phyloP scores from a whole-genome alignment of 2,113 vertebrate species.

The Petaurus breviceps region DNA sequence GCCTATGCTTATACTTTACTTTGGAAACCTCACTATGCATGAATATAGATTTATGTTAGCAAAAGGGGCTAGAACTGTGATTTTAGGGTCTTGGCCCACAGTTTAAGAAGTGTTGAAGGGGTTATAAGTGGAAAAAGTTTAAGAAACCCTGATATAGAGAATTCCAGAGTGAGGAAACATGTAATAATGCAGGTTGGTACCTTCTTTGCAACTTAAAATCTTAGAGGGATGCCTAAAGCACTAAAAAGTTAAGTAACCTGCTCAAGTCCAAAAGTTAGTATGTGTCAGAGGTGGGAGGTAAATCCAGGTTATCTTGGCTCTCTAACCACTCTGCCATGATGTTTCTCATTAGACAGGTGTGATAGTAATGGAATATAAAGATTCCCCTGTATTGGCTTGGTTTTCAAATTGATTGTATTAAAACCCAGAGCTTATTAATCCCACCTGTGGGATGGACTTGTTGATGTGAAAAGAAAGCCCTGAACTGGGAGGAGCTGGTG shows the following conservation, averaged over 20 bases:
- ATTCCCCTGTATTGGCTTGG: too few species aligned
- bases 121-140: too few species aligned
- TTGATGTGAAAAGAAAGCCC: too few species aligned
- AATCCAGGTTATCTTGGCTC: not conserved
- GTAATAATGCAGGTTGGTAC: not conserved
- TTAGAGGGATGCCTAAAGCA: not conserved
- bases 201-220: not conserved
- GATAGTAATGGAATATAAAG: too few species aligned
- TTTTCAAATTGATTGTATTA: too few species aligned
- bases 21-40: constrained; percentile 24
- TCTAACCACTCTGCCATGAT: not conserved
- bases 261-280: not conserved
- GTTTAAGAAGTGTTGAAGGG: too few species aligned
- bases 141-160: not conserved
- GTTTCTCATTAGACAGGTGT: not conserved
- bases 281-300: not conserved
- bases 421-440: too few species aligned
- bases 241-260: not conserved
- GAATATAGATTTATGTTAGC: not conserved
- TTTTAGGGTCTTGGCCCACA: not conserved
- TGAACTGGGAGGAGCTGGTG: too few species aligned
- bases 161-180: not conserved
- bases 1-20: not conserved
- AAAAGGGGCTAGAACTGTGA: not conserved
- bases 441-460: too few species aligned